Evolutionary conservation across 2,888 invertebrate species (phyloP).

Genomic region (Limulus polyphemus): DNA sequence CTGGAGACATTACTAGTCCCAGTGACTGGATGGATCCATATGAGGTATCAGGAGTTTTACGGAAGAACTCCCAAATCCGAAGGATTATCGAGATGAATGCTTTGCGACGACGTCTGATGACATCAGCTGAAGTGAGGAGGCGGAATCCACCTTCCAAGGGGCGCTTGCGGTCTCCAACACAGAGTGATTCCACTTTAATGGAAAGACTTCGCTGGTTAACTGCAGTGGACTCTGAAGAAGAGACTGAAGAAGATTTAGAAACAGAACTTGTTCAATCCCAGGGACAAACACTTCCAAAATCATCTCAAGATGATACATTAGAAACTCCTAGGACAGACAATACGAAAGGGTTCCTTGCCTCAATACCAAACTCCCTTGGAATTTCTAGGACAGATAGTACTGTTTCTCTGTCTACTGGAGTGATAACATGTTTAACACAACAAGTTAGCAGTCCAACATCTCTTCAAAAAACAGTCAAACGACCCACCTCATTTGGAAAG

Average conservation of each 20-base stretch:
- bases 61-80: conserved; percentile 42
- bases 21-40: no score
- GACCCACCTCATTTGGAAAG: background rate
- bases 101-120: conserved; percentile 60
- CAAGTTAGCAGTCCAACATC: background rate
- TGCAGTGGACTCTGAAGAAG: conserved; percentile 10
- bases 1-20: no score
- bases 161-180: conserved; percentile 17
- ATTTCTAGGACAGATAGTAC: background rate
- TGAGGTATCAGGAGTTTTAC: conserved; percentile 5
- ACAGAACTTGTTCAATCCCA: background rate
- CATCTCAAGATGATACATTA: no score
- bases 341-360: no score
- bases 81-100: conserved; percentile 72
- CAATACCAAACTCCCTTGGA: background rate
- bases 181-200: conserved; percentile 52
- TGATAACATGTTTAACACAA: background rate
- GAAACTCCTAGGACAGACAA: background rate
- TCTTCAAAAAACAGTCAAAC: background rate
- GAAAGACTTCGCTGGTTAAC: conserved; percentile 75
- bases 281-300: no score
- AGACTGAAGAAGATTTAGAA: background rate
- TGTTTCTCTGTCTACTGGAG: background rate
- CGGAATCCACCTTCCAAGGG: conserved; percentile 11
- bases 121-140: conserved; percentile 45